Evolutionary conservation across 2,888 invertebrate species (phyloP).

Genomic region (Plebejus argus): DNA sequence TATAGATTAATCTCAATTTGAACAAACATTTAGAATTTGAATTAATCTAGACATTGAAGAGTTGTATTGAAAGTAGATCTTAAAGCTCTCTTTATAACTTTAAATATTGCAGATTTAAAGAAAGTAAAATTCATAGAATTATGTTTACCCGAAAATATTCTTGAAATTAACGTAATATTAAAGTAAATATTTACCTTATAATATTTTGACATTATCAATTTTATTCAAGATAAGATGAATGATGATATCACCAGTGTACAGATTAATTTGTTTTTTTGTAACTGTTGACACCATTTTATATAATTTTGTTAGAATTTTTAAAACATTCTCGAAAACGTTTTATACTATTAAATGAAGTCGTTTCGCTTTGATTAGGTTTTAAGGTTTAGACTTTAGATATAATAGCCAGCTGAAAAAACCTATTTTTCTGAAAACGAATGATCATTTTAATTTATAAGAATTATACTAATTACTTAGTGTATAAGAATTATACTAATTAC

Average conservation of each 20-base stretch:
- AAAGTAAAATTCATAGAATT: not conserved
- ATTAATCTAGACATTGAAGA: too few relatives aligned
- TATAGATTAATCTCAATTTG: too few relatives aligned
- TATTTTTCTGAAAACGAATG: too few relatives aligned
- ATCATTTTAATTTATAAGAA: too few relatives aligned
- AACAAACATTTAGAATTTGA: too few relatives aligned
- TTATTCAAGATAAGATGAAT: not conserved
- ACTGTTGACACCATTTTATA: not conserved
- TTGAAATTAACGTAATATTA: not conserved
- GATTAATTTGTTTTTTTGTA: not conserved
- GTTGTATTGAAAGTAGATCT: too few relatives aligned
- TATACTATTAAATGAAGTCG: not conserved
- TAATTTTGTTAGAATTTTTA: not conserved
- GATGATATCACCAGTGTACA: not conserved
- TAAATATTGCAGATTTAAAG: not conserved
- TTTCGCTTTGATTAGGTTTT: not conserved
- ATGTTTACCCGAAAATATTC: not conserved
- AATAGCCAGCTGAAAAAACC: too few relatives aligned
- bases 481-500: too few relatives aligned
- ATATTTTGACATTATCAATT: not conserved
- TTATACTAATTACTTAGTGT: too few relatives aligned
- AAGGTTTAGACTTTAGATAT: too few relatives aligned
- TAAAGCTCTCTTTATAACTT: too few relatives aligned
- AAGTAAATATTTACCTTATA: not conserved
- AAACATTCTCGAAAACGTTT: not conserved